Evolutionary conservation across 2,888 invertebrate genomes (phyloP), one percentile per base, ranked within the genome.

Genomic region (Tipula confusa): DNA sequence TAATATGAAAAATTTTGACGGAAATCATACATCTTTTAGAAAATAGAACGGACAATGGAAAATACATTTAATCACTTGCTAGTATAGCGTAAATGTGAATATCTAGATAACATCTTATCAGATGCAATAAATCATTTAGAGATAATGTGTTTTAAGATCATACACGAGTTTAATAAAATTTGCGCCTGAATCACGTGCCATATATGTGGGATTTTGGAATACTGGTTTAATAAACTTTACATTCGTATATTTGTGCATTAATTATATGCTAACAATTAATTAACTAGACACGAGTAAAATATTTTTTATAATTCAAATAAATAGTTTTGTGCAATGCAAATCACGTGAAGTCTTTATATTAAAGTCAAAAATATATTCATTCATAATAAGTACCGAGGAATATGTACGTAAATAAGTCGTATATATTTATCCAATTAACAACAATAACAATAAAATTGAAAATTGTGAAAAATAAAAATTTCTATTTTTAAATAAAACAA

Each of bases 321-420:
- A 33, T 33, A 33, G 33, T 33, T 33, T 1, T 43, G 43, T 43
- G 43, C 43, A 15, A 11, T 33, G 33, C 33, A 64, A 1, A 64
- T 64, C 64, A 64, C 64, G 64, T 64, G 64, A 64, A 64, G 24
- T 64, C 24, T 64, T n/a, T n/a, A n/a, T n/a, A 64, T 64, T 64
- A 24, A 64, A 64, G 11, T 64, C 64, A 24, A 64, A 64, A 64
- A 64, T 9, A 64, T 43, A 43, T 64, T 64, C 64, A 64, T 64
- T 64, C 64, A 64, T 24, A 64, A 24, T 24, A 64, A 64, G 43
- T 43, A 43, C n/a, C n/a, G n/a, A n/a, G n/a, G n/a, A n/a, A n/a
- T 43, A 15, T 43, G 43, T 24, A 64, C 24, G 64, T 64, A 64
- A 64, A 24, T 64, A 7, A n/a, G 64, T 9, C 64, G 18, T 24